A percentile compares a stretch with the other conserved stretches of the same genome.
phyloP scores from a whole-genome alignment of 2,113 vertebrate genomes.

The Cynocephalus volans region DNA sequence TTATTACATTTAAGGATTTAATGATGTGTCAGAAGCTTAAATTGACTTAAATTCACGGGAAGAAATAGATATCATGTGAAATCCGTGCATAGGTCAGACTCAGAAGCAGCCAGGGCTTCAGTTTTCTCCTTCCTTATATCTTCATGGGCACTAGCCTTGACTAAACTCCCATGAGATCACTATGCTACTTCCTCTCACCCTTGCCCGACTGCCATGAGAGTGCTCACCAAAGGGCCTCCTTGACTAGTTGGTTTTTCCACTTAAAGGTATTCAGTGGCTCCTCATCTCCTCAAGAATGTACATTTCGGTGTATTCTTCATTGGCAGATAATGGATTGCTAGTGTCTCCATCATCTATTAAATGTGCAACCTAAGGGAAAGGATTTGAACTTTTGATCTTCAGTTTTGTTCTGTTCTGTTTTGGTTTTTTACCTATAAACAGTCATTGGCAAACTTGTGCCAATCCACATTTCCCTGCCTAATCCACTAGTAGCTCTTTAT shows the following conservation, averaged over 20 bases:
- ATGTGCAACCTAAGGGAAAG: background rate
- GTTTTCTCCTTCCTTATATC: background rate
- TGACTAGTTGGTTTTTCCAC: background rate
- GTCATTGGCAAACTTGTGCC: background rate
- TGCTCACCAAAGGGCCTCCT: too few species aligned
- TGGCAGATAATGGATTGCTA: background rate
- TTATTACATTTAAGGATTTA: slow-evolving; percentile 82
- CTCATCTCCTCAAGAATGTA: background rate
- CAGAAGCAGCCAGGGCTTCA: background rate
- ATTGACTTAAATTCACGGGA: slow-evolving; percentile 62
- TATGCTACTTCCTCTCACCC: background rate
- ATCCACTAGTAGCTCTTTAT: background rate
- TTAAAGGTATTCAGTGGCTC: background rate
- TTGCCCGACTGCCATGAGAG: too few species aligned
- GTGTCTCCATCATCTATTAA: background rate
- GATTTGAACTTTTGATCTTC: background rate
- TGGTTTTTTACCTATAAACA: background rate
- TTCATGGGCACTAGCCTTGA: rapidly evolving
- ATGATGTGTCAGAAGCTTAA: slow-evolving; percentile 76
- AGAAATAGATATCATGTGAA: slow-evolving; percentile 19
- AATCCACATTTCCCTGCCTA: background rate
- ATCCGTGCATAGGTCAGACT: slow-evolving; percentile 34
- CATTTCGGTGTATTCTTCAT: background rate
- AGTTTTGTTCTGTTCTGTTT: too few species aligned
- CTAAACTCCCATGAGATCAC: rapidly evolving